Conservation (phyloP, 2,797 vertebrate species). For the Sebastes diploproa region DNA sequence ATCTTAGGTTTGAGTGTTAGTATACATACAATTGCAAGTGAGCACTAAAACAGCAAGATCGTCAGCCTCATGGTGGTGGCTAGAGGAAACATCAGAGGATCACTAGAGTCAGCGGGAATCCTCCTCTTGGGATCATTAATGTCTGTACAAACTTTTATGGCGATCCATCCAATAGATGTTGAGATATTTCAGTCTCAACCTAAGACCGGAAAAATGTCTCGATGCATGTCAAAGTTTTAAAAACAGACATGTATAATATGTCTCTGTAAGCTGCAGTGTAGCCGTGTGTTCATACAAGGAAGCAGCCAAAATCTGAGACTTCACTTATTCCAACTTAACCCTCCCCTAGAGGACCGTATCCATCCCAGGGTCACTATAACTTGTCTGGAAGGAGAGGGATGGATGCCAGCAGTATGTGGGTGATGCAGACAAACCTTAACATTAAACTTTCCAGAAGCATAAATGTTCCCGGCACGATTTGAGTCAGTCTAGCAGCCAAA, state of each 20-base stretch:
- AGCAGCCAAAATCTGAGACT: constrained; percentile 56
- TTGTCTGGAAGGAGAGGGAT: constrained; percentile 38
- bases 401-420: constrained; percentile 49
- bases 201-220: not conserved
- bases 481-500: constrained; percentile 52
- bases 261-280: not conserved
- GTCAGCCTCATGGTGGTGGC: no score
- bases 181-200: not conserved
- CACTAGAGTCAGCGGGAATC: not conserved
- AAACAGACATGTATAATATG: not conserved
- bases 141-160: not conserved
- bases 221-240: not conserved
- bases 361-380: constrained; percentile 42
- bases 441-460: constrained; percentile 62
- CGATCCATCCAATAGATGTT: not conserved
- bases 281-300: constrained; percentile 2
- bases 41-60: not conserved
- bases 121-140: not conserved
- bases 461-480: constrained; percentile 58
- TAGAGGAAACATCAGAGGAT: not conserved
- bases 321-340: constrained; percentile 52
- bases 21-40: not conserved
- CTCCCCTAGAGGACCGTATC: constrained; percentile 43
- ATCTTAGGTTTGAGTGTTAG: not conserved
- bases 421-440: constrained; percentile 60